Evolutionary conservation across 2,113 vertebrate genomes (phyloP), one percentile per base, ranked within the genome.

Genomic region (Leiothrix lutea): DNA sequence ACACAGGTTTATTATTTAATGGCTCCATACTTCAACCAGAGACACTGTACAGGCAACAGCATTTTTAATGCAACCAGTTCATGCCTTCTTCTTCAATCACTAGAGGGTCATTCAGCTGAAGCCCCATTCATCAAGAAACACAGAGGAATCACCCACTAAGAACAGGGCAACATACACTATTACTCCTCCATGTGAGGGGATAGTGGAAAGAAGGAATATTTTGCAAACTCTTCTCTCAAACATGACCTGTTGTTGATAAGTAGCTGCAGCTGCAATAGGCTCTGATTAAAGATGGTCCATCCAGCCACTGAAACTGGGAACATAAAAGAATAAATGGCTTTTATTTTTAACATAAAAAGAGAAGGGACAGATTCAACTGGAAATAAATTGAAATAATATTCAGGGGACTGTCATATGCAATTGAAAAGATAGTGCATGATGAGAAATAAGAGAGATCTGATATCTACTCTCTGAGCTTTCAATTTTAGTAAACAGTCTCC

Each of bases 371-470:
- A 60, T 67, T 82, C 33, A 72, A n/a, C 4, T 53, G 11, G 5
- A 36, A 91, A 19, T 19, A 82, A 51, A 26, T 16, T 85, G 22
- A 82, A 90, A 31, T 33, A 61, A 56, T 90, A 61, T 10, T 53
- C 28, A 54, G 28, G 33, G 15, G 74, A 51, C 8, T 31, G 20
- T 33, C 28, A 73, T 14, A 45, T 0, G 0, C 21, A 83, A 73
- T 51, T 70, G 36, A 1, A 4, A 86, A 69, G 20, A 48, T 8
- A 45, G 4, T 7, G 29, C 6, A 24, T 57, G 31, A 40, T 0
- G 0, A 65, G 13, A 75, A 85, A 53, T 29, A 72, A 64, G 18
- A 80, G 29, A 45, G 7, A 50, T 40, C 25, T 77, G 10, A 21
- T 18, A 70, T 50, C 56, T 86, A 8, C 8, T 62, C 0, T 5